Base-by-base conservation (phyloP, 2,888 invertebrate genomes). In the Crossocerus cetratus region DNA sequence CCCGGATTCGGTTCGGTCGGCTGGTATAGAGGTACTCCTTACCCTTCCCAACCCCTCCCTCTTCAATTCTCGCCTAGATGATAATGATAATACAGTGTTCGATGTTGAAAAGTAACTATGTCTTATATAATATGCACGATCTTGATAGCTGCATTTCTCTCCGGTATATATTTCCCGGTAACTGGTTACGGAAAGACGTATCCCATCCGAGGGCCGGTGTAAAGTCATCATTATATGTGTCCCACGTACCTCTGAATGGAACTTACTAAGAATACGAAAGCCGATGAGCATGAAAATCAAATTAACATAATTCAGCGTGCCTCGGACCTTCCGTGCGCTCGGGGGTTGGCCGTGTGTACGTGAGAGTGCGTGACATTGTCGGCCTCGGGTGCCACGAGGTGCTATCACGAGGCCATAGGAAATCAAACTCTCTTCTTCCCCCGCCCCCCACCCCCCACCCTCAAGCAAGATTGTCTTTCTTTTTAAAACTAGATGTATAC, bases 201-300 rank as follows among this genome's bases (percentile, higher is more conserved):
- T 49, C 49, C 49, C 49, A 14, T 16, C 49, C 49, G 16, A 76
- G 54, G 58, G 69, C 62, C 74, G 44, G 45, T 72, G 62, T 76
- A 76, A 61, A 68, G 67, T 71, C 54, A 63, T 74, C 68, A 45
- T 74, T 74, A 69, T 68, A 71, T 78, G 75, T 77, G 63, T 72
- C 57, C 61, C 70, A 69, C 74, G 56, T 74, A 74, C 68, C 70
- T 76, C 67, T 71, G 73, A 78, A 76, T 75, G 80, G 69, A 74
- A 80, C 62, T 69, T 69, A 61, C 68, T 77, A 82, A 77, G 77
- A 83, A 83, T 81, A 81, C 79, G 83, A 83, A 83, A 84, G 82
- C 83, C 81, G 76, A 79, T 83, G 82, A 83, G 85, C 85, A 81
- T 79, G 44, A 84, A 78, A 79, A 79, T 81, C 82, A 83, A 77